Evolutionary conservation across 2,113 vertebrate genomes (phyloP).

Genomic region (Podarcis muralis): DNA sequence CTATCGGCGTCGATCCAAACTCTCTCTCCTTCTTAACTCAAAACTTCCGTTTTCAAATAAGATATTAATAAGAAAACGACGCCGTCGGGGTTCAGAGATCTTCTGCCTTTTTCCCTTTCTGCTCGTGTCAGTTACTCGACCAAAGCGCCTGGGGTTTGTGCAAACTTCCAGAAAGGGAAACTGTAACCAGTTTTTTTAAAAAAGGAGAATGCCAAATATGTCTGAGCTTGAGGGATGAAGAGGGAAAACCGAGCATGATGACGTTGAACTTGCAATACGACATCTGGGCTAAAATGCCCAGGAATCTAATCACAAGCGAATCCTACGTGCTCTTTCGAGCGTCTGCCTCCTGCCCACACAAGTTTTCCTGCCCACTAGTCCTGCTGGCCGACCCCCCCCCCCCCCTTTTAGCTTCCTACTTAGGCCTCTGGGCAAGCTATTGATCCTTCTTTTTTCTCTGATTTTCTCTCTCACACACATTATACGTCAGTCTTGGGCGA

Average conservation of each 20-base stretch:
- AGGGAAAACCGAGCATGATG: neutral
- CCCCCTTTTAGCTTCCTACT: neutral
- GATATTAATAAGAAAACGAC: too few relatives aligned
- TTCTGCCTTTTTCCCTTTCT: neutral
- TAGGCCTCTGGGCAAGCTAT: neutral
- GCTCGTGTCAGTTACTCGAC: neutral
- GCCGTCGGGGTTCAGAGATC: neutral
- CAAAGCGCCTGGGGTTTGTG: neutral
- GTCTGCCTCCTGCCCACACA: neutral
- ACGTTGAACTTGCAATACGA: neutral
- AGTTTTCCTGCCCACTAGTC: neutral
- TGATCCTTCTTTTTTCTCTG: too few relatives aligned
- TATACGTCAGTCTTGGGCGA: neutral
- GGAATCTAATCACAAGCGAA: neutral
- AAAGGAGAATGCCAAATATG: neutral
- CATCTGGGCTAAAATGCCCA: neutral
- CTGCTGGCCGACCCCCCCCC: neutral
- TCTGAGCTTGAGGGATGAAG: neutral
- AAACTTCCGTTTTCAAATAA: neutral
- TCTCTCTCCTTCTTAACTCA: neutral
- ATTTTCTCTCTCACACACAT: neutral
- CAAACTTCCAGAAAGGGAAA: neutral
- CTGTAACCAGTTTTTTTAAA: too few relatives aligned
- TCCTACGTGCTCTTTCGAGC: neutral
- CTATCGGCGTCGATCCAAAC: neutral